Evolutionary conservation across 2,888 invertebrate genomes (phyloP).

Genomic region (Pollenia griseotomentosa): DNA sequence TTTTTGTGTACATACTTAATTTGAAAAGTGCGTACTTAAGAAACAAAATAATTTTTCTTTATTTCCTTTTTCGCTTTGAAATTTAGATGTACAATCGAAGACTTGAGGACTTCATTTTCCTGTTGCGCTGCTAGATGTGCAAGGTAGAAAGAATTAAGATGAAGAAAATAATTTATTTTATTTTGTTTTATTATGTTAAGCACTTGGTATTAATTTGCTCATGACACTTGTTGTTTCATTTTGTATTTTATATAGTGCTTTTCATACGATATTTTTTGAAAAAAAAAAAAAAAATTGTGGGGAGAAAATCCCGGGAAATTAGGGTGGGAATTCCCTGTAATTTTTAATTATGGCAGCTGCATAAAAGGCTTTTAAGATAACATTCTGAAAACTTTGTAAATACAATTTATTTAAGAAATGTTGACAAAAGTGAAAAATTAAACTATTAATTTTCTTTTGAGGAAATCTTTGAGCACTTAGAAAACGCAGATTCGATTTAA

Average conservation of each 20-base stretch:
- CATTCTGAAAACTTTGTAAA: no score
- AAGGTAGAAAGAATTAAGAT: not conserved
- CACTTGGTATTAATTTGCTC: constrained; percentile 9
- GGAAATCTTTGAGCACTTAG: no score
- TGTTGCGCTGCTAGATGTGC: not conserved
- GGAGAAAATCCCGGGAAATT: no score
- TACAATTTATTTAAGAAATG: no score
- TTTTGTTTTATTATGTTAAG: not conserved
- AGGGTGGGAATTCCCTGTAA: no score
- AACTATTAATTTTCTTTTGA: no score
- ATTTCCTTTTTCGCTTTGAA: not conserved
- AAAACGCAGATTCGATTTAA: no score
- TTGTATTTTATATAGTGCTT: not conserved
- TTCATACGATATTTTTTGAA: not conserved
- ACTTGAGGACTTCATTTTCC: not conserved
- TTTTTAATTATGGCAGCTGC: no score
- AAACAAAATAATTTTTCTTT: not conserved
- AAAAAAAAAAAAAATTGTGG: not conserved
- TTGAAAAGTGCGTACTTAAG: not conserved
- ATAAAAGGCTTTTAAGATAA: no score
- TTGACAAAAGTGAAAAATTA: no score
- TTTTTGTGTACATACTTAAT: not conserved
- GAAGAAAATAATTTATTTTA: not conserved
- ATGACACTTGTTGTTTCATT: not conserved
- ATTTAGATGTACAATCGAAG: constrained; percentile 8